Evolutionary conservation across 1,140 invertebrate species (phyloP).

Genomic region (Cydia strobilella): DNA sequence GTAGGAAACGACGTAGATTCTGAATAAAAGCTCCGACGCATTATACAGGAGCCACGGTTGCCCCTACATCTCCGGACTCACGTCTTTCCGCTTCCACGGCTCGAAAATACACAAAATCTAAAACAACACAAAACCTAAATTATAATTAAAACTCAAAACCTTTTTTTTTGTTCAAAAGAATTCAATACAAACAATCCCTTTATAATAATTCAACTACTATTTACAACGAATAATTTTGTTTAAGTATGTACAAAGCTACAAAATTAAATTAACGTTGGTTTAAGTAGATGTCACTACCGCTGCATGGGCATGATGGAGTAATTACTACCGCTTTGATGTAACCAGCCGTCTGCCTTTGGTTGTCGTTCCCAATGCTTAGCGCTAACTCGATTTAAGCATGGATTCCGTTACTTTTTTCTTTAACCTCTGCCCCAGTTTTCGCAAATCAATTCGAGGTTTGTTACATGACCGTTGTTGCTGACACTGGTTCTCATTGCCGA

Average conservation of each 20-base stretch:
- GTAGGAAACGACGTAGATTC: too few relatives aligned
- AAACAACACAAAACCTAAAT: too few relatives aligned
- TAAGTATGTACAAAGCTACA: background rate
- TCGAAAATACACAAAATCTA: too few relatives aligned
- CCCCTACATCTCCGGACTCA: too few relatives aligned
- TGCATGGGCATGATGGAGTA: background rate
- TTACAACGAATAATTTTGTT: background rate
- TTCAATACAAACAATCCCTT: background rate
- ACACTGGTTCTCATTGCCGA: too few relatives aligned
- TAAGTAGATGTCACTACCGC: background rate
- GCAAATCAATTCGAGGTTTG: too few relatives aligned
- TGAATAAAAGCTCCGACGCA: too few relatives aligned
- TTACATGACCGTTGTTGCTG: too few relatives aligned
- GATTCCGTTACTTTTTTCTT: too few relatives aligned
- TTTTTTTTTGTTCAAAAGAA: background rate
- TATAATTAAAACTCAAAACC: background rate
- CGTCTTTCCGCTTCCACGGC: too few relatives aligned
- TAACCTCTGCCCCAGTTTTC: too few relatives aligned
- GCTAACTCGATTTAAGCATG: background rate
- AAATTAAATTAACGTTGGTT: conserved; percentile 15
- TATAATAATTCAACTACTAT: background rate
- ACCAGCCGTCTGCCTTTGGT: background rate
- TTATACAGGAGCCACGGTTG: too few relatives aligned
- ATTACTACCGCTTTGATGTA: conserved; percentile 15
- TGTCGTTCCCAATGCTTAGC: background rate